Evolutionary conservation across 2,797 vertebrate species (phyloP).

Genomic region (Coreius guichenoti): DNA sequence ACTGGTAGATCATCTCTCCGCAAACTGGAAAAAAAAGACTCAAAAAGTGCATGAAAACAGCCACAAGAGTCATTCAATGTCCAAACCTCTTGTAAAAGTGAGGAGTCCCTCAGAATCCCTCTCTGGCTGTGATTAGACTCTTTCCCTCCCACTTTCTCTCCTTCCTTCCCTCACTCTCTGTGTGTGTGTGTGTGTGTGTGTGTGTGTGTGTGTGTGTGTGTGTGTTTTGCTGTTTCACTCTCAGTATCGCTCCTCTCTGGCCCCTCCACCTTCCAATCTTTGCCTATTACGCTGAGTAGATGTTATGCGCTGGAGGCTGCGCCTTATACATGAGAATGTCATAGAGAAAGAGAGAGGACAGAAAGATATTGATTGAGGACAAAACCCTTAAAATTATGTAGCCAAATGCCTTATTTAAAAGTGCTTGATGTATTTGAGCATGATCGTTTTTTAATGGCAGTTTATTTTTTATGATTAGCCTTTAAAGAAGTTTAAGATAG

Average conservation of each 20-base stretch:
- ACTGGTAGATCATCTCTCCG: background rate
- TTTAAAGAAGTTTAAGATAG: background rate
- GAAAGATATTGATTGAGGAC: constrained; percentile 13
- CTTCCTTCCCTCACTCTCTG: background rate
- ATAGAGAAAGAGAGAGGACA: background rate
- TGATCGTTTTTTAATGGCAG: background rate
- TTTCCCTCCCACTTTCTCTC: constrained; percentile 55
- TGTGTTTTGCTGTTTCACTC: constrained; percentile 40
- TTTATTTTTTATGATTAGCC: background rate
- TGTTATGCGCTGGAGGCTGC: constrained; percentile 47
- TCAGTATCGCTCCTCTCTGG: constrained; percentile 24
- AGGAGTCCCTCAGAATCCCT: constrained; percentile 37
- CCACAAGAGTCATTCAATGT: constrained; percentile 13
- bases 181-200: background rate
- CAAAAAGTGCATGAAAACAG: constrained; percentile 1
- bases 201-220: background rate
- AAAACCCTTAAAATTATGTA: constrained; percentile 17
- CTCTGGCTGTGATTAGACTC: constrained; percentile 43
- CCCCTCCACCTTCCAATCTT: constrained; percentile 54
- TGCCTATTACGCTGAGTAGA: constrained; percentile 56
- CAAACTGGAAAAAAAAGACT: background rate
- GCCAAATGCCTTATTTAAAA: constrained; percentile 7
- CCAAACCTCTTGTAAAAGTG: constrained; percentile 36
- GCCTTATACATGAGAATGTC: constrained; percentile 27
- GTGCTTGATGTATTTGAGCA: background rate